Conservation (phyloP, 2,888 invertebrate species). For the Stenoptilia bipunctidactyla region DNA sequence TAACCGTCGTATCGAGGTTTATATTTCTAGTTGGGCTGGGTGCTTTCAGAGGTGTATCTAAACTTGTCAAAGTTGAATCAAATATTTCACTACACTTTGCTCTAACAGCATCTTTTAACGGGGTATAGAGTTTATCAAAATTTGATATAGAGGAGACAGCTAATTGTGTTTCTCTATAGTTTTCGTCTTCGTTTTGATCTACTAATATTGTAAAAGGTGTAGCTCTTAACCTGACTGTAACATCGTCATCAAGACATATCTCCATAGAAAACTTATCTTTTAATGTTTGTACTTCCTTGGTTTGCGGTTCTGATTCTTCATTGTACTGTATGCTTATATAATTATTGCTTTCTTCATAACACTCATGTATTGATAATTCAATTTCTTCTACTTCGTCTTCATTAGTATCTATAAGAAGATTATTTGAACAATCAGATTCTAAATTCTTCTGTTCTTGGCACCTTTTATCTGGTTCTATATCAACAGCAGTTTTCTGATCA, state of each 20-base stretch:
- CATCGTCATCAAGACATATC: constrained; percentile 48
- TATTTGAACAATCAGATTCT: constrained; percentile 15
- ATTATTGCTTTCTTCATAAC: constrained; percentile 36
- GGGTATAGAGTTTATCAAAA: constrained; percentile 45
- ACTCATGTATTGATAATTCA: constrained; percentile 41
- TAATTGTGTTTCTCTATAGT: constrained; percentile 39
- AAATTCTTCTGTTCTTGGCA: constrained; percentile 7
- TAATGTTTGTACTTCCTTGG: constrained; percentile 25
- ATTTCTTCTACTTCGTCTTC: constrained; percentile 35
- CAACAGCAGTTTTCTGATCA: constrained; percentile 18
- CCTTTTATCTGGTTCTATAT: constrained; percentile 17
- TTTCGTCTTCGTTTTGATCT: constrained; percentile 28
- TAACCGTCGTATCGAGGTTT: constrained; percentile 26
- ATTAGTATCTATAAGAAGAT: constrained; percentile 27
- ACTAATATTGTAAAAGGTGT: constrained; percentile 31
- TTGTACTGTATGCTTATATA: constrained; percentile 32
- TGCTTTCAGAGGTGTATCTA: constrained; percentile 53
- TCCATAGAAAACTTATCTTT: constrained; percentile 58
- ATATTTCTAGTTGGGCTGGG: constrained; percentile 24
- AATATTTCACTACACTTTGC: constrained; percentile 50
- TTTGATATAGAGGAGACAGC: constrained; percentile 48
- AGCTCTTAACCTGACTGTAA: constrained; percentile 43
- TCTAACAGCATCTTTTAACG: constrained; percentile 40
- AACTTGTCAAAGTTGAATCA: constrained; percentile 56
- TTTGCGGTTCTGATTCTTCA: constrained; percentile 22